phyloP scores from a whole-genome alignment of 2,113 vertebrate species.

The Pterocles burchelli region DNA sequence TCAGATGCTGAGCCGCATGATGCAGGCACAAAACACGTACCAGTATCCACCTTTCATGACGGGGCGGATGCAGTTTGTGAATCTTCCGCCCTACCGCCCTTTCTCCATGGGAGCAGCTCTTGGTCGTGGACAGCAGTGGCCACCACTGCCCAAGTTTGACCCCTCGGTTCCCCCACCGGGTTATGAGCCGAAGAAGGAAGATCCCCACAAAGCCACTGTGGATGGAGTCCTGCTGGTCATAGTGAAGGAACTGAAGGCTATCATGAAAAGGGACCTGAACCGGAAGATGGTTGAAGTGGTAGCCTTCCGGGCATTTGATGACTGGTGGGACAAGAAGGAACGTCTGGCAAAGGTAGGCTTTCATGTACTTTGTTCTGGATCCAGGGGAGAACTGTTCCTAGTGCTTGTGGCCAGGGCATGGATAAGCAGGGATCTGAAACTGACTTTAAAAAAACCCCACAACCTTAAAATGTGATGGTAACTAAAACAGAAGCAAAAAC shows the following conservation, averaged over 20 bases:
- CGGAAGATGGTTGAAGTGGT: conserved; percentile 99
- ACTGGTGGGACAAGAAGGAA: conserved; percentile 99
- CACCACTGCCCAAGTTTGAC: conserved; percentile 91
- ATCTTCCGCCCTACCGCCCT: conserved; percentile 83
- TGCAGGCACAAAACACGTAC: conserved; percentile 88
- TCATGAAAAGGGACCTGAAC: conserved; percentile 98
- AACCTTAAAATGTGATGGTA: not conserved
- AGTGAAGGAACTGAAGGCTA: conserved; percentile 97
- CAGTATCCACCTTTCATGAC: conserved; percentile 88
- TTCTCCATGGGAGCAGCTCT: conserved; percentile 79
- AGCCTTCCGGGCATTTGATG: conserved; percentile 95
- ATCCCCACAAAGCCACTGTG: conserved; percentile 95
- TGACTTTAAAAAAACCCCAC: not conserved
- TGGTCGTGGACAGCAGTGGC: conserved; percentile 87
- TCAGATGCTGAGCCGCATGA: conserved; percentile 97
- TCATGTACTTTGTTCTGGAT: not conserved
- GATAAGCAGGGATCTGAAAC: not conserved
- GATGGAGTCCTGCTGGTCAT: conserved; percentile 94
- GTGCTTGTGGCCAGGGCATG: not conserved
- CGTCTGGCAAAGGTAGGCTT: conserved; percentile 88
- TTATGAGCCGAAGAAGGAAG: conserved; percentile 92
- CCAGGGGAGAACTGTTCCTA: not conserved
- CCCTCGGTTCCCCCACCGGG: conserved; percentile 93
- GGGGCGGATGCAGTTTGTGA: conserved; percentile 82
- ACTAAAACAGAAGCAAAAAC: not conserved